Percentiles rank a stretch among this genome's conserved stretches.
These are phyloP conservation scores for Plagodis pulveraria DNA, from an alignment of 2,888 invertebrate species.

Conservation along the genomic window DNA sequence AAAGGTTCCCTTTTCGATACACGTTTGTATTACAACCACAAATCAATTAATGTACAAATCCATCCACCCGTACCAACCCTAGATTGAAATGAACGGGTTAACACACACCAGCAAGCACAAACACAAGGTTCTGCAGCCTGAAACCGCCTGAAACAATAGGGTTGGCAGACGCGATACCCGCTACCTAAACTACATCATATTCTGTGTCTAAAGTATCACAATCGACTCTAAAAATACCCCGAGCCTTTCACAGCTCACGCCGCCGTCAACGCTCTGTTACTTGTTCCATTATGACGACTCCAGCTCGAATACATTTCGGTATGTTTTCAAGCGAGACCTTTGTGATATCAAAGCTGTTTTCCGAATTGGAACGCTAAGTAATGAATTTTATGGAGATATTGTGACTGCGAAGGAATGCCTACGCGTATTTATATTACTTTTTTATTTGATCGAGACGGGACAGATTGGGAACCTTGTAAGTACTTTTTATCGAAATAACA, in stretches of 20 bases:
- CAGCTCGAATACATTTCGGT: constrained; percentile 25
- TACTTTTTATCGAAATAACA: too few species aligned
- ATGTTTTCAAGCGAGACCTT: constrained; percentile 27
- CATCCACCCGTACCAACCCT: constrained; percentile 14
- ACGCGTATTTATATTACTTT: neutral
- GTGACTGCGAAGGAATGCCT: constrained; percentile 9
- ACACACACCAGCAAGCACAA: constrained; percentile 15
- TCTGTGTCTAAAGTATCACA: constrained; percentile 9
- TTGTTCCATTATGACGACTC: constrained; percentile 21
- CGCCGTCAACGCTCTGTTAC: constrained; percentile 22
- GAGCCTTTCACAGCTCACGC: constrained; percentile 6
- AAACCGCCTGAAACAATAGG: constrained; percentile 24
- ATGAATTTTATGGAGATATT: constrained; percentile 26
- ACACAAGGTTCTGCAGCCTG: constrained; percentile 13
- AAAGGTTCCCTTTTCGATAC: too few species aligned
- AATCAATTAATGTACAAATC: constrained; percentile 10
- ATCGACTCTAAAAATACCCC: constrained; percentile 25
- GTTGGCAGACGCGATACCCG: constrained; percentile 11
- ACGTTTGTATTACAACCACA: constrained; percentile 1
- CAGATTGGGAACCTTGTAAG: too few species aligned
- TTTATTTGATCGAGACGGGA: neutral
- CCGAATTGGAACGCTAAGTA: constrained; percentile 30
- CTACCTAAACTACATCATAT: constrained; percentile 1
- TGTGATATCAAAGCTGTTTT: constrained; percentile 33
- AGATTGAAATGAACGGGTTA: constrained; percentile 22